Base-by-base conservation (phyloP, 2,797 vertebrate species). In the Nannoperca obscura region DNA sequence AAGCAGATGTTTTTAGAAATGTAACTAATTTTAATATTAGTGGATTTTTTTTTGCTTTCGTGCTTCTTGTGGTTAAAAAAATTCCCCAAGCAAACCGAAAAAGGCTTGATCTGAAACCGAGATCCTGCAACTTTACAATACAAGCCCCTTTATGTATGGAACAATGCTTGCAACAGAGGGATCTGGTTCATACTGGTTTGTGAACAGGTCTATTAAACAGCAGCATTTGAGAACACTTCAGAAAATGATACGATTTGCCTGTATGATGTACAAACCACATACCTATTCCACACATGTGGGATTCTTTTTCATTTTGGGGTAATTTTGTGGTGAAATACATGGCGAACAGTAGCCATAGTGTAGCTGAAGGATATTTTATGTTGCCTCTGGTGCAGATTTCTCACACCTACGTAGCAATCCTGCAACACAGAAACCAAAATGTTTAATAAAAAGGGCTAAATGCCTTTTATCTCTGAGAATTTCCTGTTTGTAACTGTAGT, bases 101-200 rank as follows among this genome's bases (percentile, higher is more conserved):
- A 0, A n/a, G 10, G 10, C 13, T 70, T 7, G 24, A 82, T 72
- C 60, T 57, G 19, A 89, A 87, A 89, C 7, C 0, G 15, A 78
- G 74, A 76, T 46, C 67, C 34, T 61, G 54, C 55, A 46, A 70
- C 78, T 50, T 60, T 68, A 59, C 71, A 76, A 74, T 68, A 76
- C 87, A 81, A 90, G 89, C 76, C 75, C 59, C 84, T 85, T 89
- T 87, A 88, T 84, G 85, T 86, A 83, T 59, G 65, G 87, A 76
- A 89, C 84, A 90, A 87, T 88, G 85, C 77, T 86, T 86, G 68
- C 72, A 87, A 82, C 83, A 77, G 73, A 87, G 80, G 55, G 84
- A 93, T 93, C 91, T 90, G 91, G 91, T 92, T 93, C 80, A 74
- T 83, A 84, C 92, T 93, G 92, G 90, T 93, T 94, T 87, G 55